Conservation (phyloP, 2,797 vertebrate genomes). For the Acestrorhynchus altus region DNA sequence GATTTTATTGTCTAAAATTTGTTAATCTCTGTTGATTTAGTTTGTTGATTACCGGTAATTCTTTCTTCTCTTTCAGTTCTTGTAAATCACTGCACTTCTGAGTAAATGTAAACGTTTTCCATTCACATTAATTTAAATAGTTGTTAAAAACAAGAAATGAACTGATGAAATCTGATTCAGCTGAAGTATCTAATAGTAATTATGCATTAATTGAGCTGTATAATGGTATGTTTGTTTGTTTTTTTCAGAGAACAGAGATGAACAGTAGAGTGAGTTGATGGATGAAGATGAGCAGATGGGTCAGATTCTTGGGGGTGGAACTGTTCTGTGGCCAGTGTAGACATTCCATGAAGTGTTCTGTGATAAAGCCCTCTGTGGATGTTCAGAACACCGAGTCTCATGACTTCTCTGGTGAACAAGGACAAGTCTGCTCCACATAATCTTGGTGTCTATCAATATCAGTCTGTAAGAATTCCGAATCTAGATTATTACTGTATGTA, state of each 20-base stretch:
- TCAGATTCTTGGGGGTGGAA: background rate
- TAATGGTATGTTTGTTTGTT: background rate
- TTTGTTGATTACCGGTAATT: too few species aligned
- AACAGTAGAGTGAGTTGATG: constrained; percentile 54
- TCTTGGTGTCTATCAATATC: background rate
- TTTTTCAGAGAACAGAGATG: constrained; percentile 69
- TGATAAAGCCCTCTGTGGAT: constrained; percentile 70
- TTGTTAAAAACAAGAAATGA: too few species aligned
- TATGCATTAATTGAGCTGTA: background rate
- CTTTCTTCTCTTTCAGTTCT: too few species aligned
- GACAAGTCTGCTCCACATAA: background rate
- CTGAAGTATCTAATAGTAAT: background rate
- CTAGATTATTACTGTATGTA: background rate
- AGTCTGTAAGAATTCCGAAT: background rate
- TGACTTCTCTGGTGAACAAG: constrained; percentile 58
- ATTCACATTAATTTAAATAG: too few species aligned
- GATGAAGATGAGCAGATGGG: constrained; percentile 18
- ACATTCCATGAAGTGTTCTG: constrained; percentile 78
- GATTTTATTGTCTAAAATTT: too few species aligned
- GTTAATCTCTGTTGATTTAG: too few species aligned
- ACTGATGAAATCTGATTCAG: background rate
- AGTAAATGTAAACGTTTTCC: too few species aligned
- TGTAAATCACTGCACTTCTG: too few species aligned
- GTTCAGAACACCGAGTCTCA: constrained; percentile 71
- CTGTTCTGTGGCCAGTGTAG: constrained; percentile 42